Evolutionary conservation across 1,140 invertebrate species (phyloP).

Genomic region (Magallana gigas): DNA sequence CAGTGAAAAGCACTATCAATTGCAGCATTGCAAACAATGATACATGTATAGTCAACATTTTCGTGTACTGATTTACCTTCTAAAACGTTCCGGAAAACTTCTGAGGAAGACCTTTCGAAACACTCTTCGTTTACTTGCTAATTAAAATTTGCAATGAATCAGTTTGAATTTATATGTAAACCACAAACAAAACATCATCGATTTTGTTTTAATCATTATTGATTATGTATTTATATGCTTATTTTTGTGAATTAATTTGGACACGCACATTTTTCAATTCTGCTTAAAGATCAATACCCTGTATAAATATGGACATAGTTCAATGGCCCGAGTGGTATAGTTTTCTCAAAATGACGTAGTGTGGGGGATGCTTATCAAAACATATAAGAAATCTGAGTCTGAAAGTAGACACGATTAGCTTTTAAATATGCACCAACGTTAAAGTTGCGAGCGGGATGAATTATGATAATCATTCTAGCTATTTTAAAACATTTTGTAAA

Average conservation of each 20-base stretch:
- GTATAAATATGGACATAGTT: neutral
- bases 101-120: too few species aligned
- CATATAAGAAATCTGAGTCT: neutral
- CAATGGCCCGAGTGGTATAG: neutral
- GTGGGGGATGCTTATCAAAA: neutral
- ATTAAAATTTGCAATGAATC: neutral
- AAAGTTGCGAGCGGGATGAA: too few species aligned
- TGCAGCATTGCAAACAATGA: too few species aligned
- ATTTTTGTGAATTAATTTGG: constrained; percentile 11
- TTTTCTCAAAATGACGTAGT: neutral
- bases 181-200: neutral
- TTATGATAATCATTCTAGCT: too few species aligned
- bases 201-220: neutral
- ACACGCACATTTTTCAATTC: constrained; percentile 15
- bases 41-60: too few species aligned
- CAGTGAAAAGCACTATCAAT: too few species aligned
- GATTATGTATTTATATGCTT: neutral
- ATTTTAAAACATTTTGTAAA: too few species aligned
- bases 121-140: neutral
- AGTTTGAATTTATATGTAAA: neutral
- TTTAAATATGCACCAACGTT: too few species aligned
- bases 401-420: neutral
- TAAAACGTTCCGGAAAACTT: too few species aligned
- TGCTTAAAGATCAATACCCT: neutral
- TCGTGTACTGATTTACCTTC: too few species aligned